Conservation (phyloP, 2,888 invertebrate genomes). For the Drosophila meridiana region DNA sequence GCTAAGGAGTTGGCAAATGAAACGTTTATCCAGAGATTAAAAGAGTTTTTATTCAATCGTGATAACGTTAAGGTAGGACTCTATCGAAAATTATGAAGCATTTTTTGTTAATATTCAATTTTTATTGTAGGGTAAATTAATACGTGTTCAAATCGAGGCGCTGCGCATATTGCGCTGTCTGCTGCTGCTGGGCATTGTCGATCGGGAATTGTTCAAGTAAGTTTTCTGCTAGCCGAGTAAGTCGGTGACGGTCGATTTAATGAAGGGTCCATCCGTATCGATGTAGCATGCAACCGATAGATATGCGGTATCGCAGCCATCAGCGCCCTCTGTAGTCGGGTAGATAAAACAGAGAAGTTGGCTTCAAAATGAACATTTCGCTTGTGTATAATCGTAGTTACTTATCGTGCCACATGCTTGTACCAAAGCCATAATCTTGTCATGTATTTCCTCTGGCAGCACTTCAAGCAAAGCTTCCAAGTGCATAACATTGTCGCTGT, state of each 20-base stretch:
- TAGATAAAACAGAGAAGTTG: not conserved
- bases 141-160: slow-evolving; percentile 88
- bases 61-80: slow-evolving; percentile 80
- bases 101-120: slow-evolving; percentile 16
- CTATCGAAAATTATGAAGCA: not conserved
- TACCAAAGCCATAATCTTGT: slow-evolving; percentile 60
- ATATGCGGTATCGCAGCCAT: slow-evolving; percentile 82
- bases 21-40: slow-evolving; percentile 68
- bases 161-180: slow-evolving; percentile 82
- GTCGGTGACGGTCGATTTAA: slow-evolving; percentile 30
- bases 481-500: slow-evolving; percentile 72
- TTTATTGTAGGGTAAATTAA: slow-evolving; percentile 77
- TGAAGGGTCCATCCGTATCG: slow-evolving; percentile 70
- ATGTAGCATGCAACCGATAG: slow-evolving; percentile 81
- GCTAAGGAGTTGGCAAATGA: slow-evolving; percentile 73
- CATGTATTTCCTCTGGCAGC: slow-evolving; percentile 76
- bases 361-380: not conserved
- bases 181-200: slow-evolving; percentile 74
- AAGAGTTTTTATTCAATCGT: slow-evolving; percentile 80
- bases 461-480: slow-evolving; percentile 79
- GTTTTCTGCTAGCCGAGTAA: slow-evolving; percentile 55
- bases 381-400: slow-evolving; percentile 40
- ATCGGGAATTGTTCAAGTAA: slow-evolving; percentile 81
- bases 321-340: slow-evolving; percentile 76
- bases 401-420: slow-evolving; percentile 78